Evolutionary conservation across 2,888 invertebrate genomes (phyloP).

Genomic region (Melinopterus prodromus): DNA sequence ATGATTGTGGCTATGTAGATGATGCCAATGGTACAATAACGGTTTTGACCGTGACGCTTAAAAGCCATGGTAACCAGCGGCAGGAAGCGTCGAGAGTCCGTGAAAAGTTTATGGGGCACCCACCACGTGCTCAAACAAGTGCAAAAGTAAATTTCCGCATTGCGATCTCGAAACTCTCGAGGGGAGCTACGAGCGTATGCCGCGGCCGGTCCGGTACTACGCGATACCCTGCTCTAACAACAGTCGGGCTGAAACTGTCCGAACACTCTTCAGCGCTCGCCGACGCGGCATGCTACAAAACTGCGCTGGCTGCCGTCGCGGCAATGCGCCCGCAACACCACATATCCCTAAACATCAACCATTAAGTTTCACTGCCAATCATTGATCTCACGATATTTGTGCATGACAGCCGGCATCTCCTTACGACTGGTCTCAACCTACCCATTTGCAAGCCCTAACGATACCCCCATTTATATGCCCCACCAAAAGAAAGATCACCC

Average conservation of each 20-base stretch:
- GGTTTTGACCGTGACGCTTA: constrained; percentile 51
- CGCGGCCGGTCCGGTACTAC: constrained; percentile 30
- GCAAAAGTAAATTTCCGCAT: constrained; percentile 40
- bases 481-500: not conserved
- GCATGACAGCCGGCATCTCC: constrained; percentile 51
- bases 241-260: constrained; percentile 56
- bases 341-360: constrained; percentile 50
- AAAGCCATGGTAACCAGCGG: constrained; percentile 41
- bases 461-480: not conserved
- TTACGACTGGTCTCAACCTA: constrained; percentile 22
- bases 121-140: constrained; percentile 17
- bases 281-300: constrained; percentile 46
- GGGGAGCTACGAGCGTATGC: constrained; percentile 37
- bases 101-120: constrained; percentile 12
- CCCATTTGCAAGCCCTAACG: constrained; percentile 9
- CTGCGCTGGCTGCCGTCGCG: constrained; percentile 52
- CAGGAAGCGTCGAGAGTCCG: constrained; percentile 12
- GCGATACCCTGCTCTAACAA: constrained; percentile 43
- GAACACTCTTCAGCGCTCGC: constrained; percentile 44
- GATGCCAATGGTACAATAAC: constrained; percentile 66
- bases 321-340: constrained; percentile 49
- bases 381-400: constrained; percentile 55
- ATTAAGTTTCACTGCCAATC: constrained; percentile 52
- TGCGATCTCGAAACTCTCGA: constrained; percentile 38
- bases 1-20: constrained; percentile 70